These are phyloP conservation scores for Fabriciana adippe DNA, from an alignment of 2,888 invertebrate genomes.

Conservation along the genomic window DNA sequence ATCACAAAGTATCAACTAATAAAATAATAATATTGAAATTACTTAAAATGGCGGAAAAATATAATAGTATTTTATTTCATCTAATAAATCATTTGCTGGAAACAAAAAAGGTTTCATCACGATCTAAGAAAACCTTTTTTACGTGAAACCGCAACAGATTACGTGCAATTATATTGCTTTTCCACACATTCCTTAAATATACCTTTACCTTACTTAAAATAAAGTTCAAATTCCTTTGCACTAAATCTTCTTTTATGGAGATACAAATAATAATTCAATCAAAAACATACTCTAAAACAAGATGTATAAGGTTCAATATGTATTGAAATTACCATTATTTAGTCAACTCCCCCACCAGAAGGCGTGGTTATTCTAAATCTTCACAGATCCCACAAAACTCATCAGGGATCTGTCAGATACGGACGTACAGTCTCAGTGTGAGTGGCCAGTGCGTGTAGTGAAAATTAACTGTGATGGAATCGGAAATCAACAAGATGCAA, in stretches of 20 bases:
- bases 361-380: slow-evolving; percentile 44
- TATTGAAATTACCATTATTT: not conserved
- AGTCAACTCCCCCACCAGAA: slow-evolving; percentile 42
- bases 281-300: slow-evolving; percentile 7
- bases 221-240: slow-evolving; percentile 22
- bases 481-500: slow-evolving; percentile 70
- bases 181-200: not conserved
- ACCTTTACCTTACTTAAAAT: not conserved
- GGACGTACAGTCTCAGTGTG: slow-evolving; percentile 44
- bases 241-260: not conserved
- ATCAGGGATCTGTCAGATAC: slow-evolving; percentile 42
- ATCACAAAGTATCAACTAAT: not conserved
- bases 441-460: slow-evolving; percentile 46
- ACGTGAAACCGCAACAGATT: slow-evolving; percentile 46
- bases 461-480: slow-evolving; percentile 59
- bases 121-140: slow-evolving; percentile 34
- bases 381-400: slow-evolving; percentile 40
- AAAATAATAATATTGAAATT: slow-evolving; percentile 3
- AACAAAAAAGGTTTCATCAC: slow-evolving; percentile 27
- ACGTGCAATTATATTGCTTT: slow-evolving; percentile 42
- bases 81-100: slow-evolving; percentile 19
- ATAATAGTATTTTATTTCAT: slow-evolving; percentile 10
- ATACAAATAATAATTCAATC: not conserved
- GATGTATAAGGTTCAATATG: slow-evolving; percentile 2
- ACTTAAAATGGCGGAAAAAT: not conserved